phyloP scores from a whole-genome alignment of 2,888 invertebrate species.

The Nudaria mundana region DNA sequence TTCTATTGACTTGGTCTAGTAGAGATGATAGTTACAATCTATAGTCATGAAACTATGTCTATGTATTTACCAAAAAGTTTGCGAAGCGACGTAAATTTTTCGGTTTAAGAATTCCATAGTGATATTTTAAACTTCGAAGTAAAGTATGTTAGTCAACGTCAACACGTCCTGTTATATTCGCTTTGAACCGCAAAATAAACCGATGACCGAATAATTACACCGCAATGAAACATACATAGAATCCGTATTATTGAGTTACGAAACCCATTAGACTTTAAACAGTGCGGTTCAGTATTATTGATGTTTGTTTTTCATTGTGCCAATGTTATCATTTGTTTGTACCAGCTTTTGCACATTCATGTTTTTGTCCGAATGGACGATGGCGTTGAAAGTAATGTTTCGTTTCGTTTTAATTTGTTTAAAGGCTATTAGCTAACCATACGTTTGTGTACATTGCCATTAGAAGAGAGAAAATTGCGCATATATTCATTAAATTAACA shows the following conservation, averaged over 20 bases:
- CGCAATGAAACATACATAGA: conserved; percentile 10
- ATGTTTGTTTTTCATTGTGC: conserved; percentile 36
- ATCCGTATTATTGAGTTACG: conserved; percentile 33
- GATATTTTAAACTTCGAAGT: too few species aligned
- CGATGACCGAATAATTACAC: conserved; percentile 4
- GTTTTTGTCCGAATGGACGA: conserved; percentile 6
- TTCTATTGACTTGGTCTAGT: too few species aligned
- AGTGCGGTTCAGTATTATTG: conserved; percentile 22
- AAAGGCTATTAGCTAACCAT: conserved; percentile 11
- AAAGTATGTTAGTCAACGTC: too few species aligned
- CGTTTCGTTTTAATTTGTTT: conserved; percentile 23
- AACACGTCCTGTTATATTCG: neutral
- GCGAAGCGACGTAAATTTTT: too few species aligned
- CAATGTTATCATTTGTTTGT: conserved; percentile 25
- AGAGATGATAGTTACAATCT: too few species aligned
- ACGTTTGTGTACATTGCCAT: conserved; percentile 1
- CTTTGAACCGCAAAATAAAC: neutral
- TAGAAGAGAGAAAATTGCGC: conserved; percentile 9
- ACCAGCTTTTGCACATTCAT: conserved; percentile 16
- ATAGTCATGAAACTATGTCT: too few species aligned
- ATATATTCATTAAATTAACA: too few species aligned
- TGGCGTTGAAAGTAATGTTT: conserved; percentile 24
- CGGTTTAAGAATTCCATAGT: too few species aligned
- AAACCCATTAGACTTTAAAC: conserved; percentile 33
- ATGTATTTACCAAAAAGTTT: too few species aligned